Base-by-base conservation (phyloP, 2,888 invertebrate genomes). In the Frankliniella fusca region DNA sequence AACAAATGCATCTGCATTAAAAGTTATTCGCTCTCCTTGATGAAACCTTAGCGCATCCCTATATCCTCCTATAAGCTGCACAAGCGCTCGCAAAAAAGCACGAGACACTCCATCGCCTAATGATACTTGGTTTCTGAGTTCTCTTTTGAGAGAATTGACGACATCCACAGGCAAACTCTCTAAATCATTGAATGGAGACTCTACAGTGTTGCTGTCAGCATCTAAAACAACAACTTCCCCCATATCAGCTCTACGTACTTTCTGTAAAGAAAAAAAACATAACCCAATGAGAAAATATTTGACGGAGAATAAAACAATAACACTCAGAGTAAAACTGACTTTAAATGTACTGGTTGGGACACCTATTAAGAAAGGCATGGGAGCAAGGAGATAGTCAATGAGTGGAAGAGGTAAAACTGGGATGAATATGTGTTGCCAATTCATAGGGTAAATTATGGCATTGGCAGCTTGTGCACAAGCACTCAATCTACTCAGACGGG, bases 371-470 rank as follows among this genome's bases (percentile, higher is more conserved):
- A 95, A 99, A 80, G 99, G 99, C 98, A 99, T 99, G 0, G 99
- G 99, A 20, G 99, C 99, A 85, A 94, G 90, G 85, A 97, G 89
- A 88, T 96, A 96, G 89, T 98, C 98, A 85, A 95, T 93, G 84
- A 98, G 91, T 87, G 94, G 93, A 88, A 93, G 92, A 38, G 98
- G 98, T 86, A 98, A 89, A 85, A 99, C 94, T 82, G 98, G 98
- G 89, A 99, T 98, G 88, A 96, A 99, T 87, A 99, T 96, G 87
- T 98, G 98, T 89, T 99, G 98, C 99, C 99, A 99, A 85, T 94
- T 94, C 97, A 99, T 98, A 0, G 99, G 99, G 89, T 97, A 98
- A 79, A 99, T 92, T 80, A 99, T 93, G 84, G 95, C 93, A 87
- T 97, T 97, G 27, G 97, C 96, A 20, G 98, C 98, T 88, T 98